Percentiles rank a stretch among this genome's conserved stretches.
Evolutionary conservation across 1,140 invertebrate genomes (phyloP).

Genomic region (Conus ventricosus): DNA sequence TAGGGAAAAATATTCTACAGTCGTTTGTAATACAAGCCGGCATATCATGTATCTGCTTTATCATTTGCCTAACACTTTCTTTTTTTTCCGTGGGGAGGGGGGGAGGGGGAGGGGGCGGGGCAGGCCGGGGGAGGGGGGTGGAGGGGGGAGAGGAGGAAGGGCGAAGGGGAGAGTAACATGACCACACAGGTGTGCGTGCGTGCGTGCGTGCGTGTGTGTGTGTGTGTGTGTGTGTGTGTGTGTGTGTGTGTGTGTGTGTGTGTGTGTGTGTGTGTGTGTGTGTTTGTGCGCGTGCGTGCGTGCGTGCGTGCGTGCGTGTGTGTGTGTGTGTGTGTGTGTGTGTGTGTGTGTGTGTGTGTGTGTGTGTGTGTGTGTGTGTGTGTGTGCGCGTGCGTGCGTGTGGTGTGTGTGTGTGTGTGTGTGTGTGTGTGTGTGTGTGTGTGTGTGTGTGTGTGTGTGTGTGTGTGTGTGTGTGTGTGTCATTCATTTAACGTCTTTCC

Average conservation of each 20-base stretch:
- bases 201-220: neutral
- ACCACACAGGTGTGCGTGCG: neutral
- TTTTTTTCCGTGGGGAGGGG: neutral
- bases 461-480: too few species aligned
- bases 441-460: too few species aligned
- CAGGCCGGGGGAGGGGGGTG: neutral
- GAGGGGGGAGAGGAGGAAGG: neutral
- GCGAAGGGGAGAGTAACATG: neutral
- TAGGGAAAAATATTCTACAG: too few species aligned
- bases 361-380: too few species aligned
- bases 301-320: neutral
- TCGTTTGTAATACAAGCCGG: too few species aligned
- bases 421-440: too few species aligned
- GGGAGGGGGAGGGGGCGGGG: neutral
- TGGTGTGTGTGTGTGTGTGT: too few species aligned
- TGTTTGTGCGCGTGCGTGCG: neutral
- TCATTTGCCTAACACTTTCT: neutral
- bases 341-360: neutral
- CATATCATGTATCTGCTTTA: neutral
- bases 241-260: neutral
- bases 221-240: neutral
- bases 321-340: neutral
- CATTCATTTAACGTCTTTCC: too few species aligned
- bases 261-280: neutral
- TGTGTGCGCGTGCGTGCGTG: too few species aligned